A percentile compares a stretch with the other conserved stretches of the same genome.
Conservation (phyloP, 1,140 invertebrate genomes). For the Hylyphantes graminicola region DNA sequence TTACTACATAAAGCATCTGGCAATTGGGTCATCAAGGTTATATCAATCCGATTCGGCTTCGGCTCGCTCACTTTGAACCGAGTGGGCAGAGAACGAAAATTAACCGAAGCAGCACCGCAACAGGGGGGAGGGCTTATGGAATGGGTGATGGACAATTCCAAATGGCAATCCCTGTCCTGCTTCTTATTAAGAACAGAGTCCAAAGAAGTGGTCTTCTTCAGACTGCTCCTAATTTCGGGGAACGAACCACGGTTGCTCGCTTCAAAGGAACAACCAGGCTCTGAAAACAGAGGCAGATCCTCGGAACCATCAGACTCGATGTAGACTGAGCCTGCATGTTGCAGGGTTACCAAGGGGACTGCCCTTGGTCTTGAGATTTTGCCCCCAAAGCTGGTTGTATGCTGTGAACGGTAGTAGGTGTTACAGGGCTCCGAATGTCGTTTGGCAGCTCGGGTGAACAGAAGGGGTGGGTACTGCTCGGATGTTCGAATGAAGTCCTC, state of each 20-base stretch:
- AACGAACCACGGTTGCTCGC: not conserved
- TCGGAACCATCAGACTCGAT: not conserved
- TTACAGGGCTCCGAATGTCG: not conserved
- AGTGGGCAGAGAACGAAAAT: conserved; percentile 20
- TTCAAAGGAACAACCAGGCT: conserved; percentile 31
- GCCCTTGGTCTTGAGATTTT: not conserved
- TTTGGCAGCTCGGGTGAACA: conserved; percentile 26
- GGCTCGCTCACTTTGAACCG: conserved; percentile 6
- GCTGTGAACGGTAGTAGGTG: not conserved
- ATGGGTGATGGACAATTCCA: conserved; percentile 34
- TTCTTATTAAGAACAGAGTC: not conserved
- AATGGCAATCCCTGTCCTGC: not conserved
- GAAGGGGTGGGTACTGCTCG: conserved; percentile 23
- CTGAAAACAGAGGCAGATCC: not conserved
- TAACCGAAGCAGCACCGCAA: not conserved
- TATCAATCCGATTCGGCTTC: conserved; percentile 20
- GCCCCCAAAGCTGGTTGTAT: conserved; percentile 16
- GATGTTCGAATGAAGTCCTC: conserved; percentile 41
- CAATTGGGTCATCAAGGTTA: not conserved
- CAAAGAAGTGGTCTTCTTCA: conserved; percentile 5
- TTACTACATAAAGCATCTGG: not conserved
- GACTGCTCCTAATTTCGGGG: not conserved
- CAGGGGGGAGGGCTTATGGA: not conserved
- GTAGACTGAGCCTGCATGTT: not conserved
- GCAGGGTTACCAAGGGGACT: not conserved